Base-by-base conservation (phyloP, 1,140 invertebrate species). In the Drosophila pruinosa region DNA sequence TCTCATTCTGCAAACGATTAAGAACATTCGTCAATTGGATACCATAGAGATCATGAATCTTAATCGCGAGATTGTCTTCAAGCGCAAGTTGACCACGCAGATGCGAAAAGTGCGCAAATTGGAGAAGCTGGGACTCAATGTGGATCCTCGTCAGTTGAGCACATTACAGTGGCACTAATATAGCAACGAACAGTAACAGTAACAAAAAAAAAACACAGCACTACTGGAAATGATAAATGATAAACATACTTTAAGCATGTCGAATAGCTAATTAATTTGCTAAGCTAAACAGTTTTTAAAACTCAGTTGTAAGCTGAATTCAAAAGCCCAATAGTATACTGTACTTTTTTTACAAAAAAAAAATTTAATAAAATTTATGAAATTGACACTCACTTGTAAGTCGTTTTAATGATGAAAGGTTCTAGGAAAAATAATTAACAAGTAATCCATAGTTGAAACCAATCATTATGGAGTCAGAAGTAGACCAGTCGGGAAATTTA, bases 221-320 rank as follows among this genome's bases (percentile, higher is more conserved):
- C 62, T 39, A 21, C 48, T 43, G 21, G 17, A 39, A 53, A 52
- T 8, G 8, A 43, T 10, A 19, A 57, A 17, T 4, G 38, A 39
- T 15, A 41, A 59, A 56, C 81, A 85, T 85, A 85, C 80, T 85
- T 43, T 69, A 85, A 85, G 80, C 80, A 85, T 85, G 80, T 80
- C 58, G 24, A 73, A 8, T 28, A 31, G 14, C 41, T 24, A 41
- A 34, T 39, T 78, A 74, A 48, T 54, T 43, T 26, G 2, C n/a
- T 83, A 85, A 80, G 76, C 22, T 24, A 6, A 52, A 34, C 57
- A 86, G 80, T 85, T 85, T 85, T 47, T 80, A 80, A 85, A 77
- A 80, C 80, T 65, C 76, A 36, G 39, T 72, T 69, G 56, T 76
- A 72, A 63, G 41, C 62, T 58, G 48, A 50, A 58, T 5, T 34